These are phyloP conservation scores for Collichthys lucidus DNA, from an alignment of 2,113 vertebrate genomes.

Conservation along the genomic window DNA sequence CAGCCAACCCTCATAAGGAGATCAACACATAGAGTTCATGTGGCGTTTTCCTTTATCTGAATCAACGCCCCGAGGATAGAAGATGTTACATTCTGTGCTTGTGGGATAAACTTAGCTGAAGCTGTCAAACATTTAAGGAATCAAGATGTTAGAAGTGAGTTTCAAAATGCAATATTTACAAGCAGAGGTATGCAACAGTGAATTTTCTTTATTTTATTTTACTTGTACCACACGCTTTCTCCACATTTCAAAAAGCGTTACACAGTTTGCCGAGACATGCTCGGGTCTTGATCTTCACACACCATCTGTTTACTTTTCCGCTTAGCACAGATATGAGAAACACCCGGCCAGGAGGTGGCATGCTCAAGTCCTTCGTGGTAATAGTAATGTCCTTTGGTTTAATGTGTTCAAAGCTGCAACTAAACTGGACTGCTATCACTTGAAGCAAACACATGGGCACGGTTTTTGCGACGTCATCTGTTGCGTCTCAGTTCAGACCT, in stretches of 20 bases:
- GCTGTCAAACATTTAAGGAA: not conserved
- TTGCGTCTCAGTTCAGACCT: constrained; percentile 15
- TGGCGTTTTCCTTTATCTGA: not conserved
- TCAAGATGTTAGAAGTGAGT: not conserved
- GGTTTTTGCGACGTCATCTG: constrained; percentile 8
- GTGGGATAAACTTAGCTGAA: not conserved
- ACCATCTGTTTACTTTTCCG: constrained; percentile 55
- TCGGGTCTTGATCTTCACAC: constrained; percentile 37
- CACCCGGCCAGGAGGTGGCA: constrained; percentile 49
- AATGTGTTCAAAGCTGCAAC: not conserved
- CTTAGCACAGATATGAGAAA: constrained; percentile 51
- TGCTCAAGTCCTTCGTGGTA: constrained; percentile 7
- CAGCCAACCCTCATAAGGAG: constrained; percentile 8
- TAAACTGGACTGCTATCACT: not conserved
- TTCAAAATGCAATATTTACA: not conserved
- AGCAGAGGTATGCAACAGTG: not conserved
- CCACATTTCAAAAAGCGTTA: constrained; percentile 28
- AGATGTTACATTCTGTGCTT: not conserved
- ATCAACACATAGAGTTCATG: constrained; percentile 44
- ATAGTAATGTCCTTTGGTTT: not conserved
- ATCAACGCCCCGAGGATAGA: not conserved
- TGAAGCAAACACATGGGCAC: not conserved
- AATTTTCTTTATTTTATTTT: not conserved
- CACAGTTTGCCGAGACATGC: constrained; percentile 64
- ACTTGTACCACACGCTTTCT: not conserved